These are phyloP conservation scores for Sciaenops ocellatus DNA, from an alignment of 2,797 vertebrate species.

Conservation along the genomic window DNA sequence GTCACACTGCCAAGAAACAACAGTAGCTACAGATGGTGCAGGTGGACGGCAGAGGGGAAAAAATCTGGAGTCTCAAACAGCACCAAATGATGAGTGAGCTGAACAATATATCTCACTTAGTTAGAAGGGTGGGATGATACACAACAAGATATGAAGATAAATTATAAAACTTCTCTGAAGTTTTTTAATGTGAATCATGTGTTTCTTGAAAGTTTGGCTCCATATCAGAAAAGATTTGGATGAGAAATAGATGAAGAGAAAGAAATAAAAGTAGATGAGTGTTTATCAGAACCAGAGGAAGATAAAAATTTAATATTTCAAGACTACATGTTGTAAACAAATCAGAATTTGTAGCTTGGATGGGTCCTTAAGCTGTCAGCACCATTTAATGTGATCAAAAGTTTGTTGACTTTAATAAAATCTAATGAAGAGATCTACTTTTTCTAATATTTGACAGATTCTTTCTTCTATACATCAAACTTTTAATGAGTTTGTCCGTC, in stretches of 20 bases:
- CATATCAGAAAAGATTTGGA: conserved; percentile 2
- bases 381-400: neutral
- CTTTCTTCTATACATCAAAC: too few species aligned
- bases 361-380: neutral
- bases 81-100: conserved; percentile 24
- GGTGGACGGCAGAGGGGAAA: conserved; percentile 55
- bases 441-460: too few species aligned
- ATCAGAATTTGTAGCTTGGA: neutral
- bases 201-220: conserved; percentile 17
- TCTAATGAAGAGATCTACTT: too few species aligned
- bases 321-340: neutral
- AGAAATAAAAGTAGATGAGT: neutral
- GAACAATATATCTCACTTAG: conserved; percentile 66
- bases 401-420: neutral
- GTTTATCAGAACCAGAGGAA: conserved; percentile 7
- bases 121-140: conserved; percentile 34
- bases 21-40: conserved; percentile 71
- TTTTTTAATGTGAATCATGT: conserved; percentile 41
- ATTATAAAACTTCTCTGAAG: conserved; percentile 29
- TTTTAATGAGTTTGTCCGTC: too few species aligned
- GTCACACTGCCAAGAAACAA: conserved; percentile 30
- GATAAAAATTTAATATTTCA: neutral
- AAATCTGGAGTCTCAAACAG: conserved; percentile 11
- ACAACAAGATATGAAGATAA: conserved; percentile 41
- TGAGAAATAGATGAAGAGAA: conserved; percentile 9